Percentiles rank a stretch among this genome's conserved stretches.
Conservation (phyloP, 2,113 vertebrate genomes). For the Corythoichthys haematopterus region DNA sequence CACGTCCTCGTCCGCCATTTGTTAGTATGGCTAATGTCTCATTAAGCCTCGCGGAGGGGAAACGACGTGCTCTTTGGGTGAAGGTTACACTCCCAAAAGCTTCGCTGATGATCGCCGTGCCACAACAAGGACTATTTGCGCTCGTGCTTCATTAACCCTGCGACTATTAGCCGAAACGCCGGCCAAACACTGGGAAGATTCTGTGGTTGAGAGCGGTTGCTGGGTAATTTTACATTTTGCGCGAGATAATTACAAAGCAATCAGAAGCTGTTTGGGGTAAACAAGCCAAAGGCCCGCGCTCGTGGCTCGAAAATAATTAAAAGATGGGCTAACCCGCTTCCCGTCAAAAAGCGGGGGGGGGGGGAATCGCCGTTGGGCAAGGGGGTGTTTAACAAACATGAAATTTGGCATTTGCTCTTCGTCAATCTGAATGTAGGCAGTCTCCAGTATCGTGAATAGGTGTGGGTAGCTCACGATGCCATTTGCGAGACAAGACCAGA, state of each 20-base stretch:
- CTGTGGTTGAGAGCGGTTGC: conserved; percentile 41
- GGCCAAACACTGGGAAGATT: conserved; percentile 61
- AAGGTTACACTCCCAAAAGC: conserved; percentile 61
- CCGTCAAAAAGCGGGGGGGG: conserved; percentile 4
- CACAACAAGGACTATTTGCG: conserved; percentile 59
- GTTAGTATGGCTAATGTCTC: conserved; percentile 67
- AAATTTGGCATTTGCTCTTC: conserved; percentile 29
- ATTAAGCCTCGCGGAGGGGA: conserved; percentile 63
- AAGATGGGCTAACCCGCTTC: conserved; percentile 7
- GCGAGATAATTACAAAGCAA: conserved; percentile 70
- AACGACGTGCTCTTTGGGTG: conserved; percentile 63
- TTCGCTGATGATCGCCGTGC: conserved; percentile 50
- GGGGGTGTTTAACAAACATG: conserved; percentile 22
- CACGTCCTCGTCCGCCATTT: conserved; percentile 59
- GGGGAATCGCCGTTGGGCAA: conserved; percentile 19
- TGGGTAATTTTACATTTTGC: conserved; percentile 62
- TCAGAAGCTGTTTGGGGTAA: conserved; percentile 67
- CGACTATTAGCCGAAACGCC: conserved; percentile 54
- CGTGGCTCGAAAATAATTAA: conserved; percentile 67
- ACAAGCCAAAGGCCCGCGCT: conserved; percentile 64
- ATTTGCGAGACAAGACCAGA: too few relatives aligned
- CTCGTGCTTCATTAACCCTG: conserved; percentile 62
- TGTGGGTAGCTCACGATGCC: too few relatives aligned
- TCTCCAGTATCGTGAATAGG: background rate
- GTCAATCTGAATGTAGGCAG: background rate